Conservation (phyloP, 2,113 vertebrate genomes). For the Gymnarchus niloticus region DNA sequence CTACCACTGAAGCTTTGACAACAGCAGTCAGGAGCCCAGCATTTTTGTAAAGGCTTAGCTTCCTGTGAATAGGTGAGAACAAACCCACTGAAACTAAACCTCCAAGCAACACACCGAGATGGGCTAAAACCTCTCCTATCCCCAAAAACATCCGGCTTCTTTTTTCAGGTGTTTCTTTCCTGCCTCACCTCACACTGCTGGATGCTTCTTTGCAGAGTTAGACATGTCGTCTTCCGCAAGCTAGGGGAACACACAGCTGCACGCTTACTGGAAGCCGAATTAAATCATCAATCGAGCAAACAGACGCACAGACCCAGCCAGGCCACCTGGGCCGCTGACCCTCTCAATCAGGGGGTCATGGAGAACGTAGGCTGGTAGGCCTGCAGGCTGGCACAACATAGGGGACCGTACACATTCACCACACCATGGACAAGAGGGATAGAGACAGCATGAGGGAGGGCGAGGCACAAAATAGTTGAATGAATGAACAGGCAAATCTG, state of each 20-base stretch:
- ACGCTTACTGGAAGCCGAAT: constrained; percentile 22
- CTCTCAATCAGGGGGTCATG: constrained; percentile 17
- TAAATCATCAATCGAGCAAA: constrained; percentile 16
- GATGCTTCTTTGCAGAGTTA: constrained; percentile 26
- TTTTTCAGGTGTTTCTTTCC: not conserved
- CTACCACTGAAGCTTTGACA: no score
- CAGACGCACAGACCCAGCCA: constrained; percentile 13
- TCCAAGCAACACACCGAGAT: not conserved
- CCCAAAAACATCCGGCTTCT: not conserved
- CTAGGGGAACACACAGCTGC: constrained; percentile 34
- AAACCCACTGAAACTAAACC: no score
- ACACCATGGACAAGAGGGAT: not conserved
- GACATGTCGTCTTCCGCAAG: constrained; percentile 34
- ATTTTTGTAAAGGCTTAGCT: no score
- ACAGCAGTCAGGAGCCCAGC: no score
- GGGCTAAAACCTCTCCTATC: not conserved
- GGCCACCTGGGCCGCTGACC: constrained; percentile 31
- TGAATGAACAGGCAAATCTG: not conserved
- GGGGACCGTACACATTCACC: not conserved
- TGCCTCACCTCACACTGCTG: not conserved
- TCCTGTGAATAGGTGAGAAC: no score
- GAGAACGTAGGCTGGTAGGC: not conserved
- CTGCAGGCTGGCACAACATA: not conserved
- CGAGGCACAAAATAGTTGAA: not conserved
- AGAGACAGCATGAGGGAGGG: not conserved